Percentiles rank a stretch among this genome's conserved stretches.
Conservation (phyloP, 2,113 vertebrate genomes). For the Peromyscus maniculatus region DNA sequence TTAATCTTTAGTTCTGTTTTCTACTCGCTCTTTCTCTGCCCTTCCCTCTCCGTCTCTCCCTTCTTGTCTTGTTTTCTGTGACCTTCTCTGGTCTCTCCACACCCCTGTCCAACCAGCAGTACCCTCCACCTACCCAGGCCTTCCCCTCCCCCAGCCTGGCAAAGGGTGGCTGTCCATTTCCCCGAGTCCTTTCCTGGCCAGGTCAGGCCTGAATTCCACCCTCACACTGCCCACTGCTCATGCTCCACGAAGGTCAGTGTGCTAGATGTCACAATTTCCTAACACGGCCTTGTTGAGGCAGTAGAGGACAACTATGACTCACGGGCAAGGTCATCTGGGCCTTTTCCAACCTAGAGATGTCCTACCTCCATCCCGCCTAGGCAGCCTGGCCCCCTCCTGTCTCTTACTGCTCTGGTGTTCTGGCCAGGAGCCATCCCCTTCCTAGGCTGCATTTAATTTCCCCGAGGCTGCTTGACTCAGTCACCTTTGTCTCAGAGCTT, state of each 20-base stretch:
- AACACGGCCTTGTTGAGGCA: not conserved
- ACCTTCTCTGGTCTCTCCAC: not conserved
- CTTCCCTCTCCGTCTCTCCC: not conserved
- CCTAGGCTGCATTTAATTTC: not conserved
- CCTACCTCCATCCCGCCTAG: not conserved
- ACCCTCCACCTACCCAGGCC: not conserved
- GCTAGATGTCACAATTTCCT: not conserved
- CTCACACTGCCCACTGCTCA: rapidly evolving
- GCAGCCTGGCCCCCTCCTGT: not conserved
- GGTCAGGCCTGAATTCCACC: not conserved
- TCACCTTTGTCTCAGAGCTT: not conserved
- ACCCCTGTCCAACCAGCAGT: not conserved
- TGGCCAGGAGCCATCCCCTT: not conserved
- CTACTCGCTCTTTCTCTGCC: not conserved
- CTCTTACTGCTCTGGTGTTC: not conserved
- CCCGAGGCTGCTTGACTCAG: not conserved
- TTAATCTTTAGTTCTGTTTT: not conserved
- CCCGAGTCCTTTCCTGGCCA: not conserved
- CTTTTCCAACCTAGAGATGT: not conserved
- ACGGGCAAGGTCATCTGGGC: not conserved
- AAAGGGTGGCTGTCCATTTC: not conserved
- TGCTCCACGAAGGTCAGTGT: not conserved
- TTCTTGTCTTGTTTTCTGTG: not conserved
- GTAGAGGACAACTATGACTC: not conserved
- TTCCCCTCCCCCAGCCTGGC: not conserved